These are phyloP conservation scores for Anolis carolinensis DNA, from an alignment of 2,113 vertebrate species.

Conservation along the genomic window DNA sequence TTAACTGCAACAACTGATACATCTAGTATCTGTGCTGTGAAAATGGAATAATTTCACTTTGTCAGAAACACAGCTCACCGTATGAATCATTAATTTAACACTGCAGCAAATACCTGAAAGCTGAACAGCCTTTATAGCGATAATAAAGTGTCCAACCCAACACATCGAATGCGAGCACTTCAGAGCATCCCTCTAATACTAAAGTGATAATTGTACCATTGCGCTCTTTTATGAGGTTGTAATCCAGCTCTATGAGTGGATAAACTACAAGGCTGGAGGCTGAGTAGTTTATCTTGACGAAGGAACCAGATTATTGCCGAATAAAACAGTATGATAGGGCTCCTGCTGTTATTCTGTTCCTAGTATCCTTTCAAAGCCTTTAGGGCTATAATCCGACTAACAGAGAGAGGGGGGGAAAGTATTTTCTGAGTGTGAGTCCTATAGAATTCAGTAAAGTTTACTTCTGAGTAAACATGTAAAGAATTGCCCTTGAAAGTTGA, in stretches of 20 bases:
- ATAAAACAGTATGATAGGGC: conserved; percentile 12
- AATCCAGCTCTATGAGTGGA: conserved; percentile 62
- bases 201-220: conserved; percentile 67
- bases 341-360: not conserved
- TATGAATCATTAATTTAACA: conserved; percentile 64
- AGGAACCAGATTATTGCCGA: conserved; percentile 18
- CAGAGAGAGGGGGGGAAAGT: not conserved
- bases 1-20: not conserved
- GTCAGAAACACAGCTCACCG: conserved; percentile 26
- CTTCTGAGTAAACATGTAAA: not conserved
- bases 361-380: not conserved
- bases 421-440: not conserved
- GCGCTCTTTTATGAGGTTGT: conserved; percentile 70
- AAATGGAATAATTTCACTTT: conserved; percentile 42
- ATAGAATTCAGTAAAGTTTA: not conserved
- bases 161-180: conserved; percentile 59
- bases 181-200: conserved; percentile 55
- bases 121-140: conserved; percentile 58
- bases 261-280: conserved; percentile 60
- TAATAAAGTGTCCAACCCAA: conserved; percentile 64
- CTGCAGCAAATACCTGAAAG: conserved; percentile 61
- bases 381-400: not conserved
- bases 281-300: conserved; percentile 58
- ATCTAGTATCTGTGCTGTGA: conserved; percentile 6
- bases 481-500: not conserved